Evolutionary conservation across 2,113 vertebrate species (phyloP), one percentile per base, ranked within the genome.

Genomic region (Oncorhynchus mykiss): DNA sequence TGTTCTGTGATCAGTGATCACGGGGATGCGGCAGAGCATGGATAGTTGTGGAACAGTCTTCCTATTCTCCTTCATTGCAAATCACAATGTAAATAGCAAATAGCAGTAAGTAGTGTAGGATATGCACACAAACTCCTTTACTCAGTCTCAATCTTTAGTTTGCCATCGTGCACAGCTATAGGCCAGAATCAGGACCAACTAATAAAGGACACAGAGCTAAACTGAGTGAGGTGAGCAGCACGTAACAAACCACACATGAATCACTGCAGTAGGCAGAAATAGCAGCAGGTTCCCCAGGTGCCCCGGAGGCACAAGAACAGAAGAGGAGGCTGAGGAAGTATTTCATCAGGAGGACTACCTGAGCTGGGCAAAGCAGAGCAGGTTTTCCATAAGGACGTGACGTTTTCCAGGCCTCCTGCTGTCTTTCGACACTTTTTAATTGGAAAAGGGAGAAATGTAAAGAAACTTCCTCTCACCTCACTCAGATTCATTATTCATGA

Each of bases 401-500:
- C 3, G 25, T 70, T 64, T 34, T 57, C 16, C 18, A 12, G 2
- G 24, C 54, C 27, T 49, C 59, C 24, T 77, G 80, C 74, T 78
- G 77, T 83, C 81, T 54, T 54, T 54, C 4, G 3, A 54, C 16
- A 2, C 51, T 54, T 54, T 54, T 18, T 54, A 18, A 83, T 84
- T 84, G 75, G 84, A 84, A 54, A 54, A 77, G 25, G 60, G 18
- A 73, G 34, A 25, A 65, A 78, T 65, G 78, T 49, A 70, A 27
- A 80, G 72, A 76, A 79, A 87, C 73, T 77, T 74, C 31, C 29
- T 54, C 67, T 85, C 73, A 78, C 81, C 81, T 82, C 77, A 77
- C 81, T 84, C 77, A 59, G 22, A 72, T 85, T 29, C 60, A 77
- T 85, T 81, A 85, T 83, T 87, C 80, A 87, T 87, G 51, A 51